These are phyloP conservation scores for Valencia hispanica DNA, from an alignment of 2,797 vertebrate species.

Conservation along the genomic window DNA sequence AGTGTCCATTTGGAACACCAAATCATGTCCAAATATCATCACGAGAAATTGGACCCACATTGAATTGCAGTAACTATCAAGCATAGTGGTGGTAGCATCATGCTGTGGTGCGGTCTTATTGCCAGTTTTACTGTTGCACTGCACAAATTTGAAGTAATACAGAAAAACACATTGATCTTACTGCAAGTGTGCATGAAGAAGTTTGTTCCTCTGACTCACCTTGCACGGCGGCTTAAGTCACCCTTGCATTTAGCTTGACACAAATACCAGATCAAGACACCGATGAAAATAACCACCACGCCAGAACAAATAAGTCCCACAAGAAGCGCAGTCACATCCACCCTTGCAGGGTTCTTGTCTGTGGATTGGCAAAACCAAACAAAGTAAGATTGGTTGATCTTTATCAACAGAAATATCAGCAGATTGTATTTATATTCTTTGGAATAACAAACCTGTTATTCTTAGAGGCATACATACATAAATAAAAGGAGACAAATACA, in stretches of 20 bases:
- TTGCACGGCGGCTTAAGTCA: constrained; percentile 61
- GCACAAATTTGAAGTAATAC: not conserved
- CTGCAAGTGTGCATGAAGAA: not conserved
- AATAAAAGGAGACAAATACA: not conserved
- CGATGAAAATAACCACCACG: constrained; percentile 81
- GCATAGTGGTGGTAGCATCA: not conserved
- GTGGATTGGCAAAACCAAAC: constrained; percentile 34
- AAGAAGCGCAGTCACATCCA: constrained; percentile 89
- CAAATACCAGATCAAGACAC: constrained; percentile 87
- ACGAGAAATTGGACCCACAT: not conserved
- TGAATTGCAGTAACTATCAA: not conserved
- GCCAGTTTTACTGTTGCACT: not conserved
- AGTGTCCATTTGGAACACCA: not conserved
- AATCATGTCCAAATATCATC: not conserved
- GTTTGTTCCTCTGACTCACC: constrained; percentile 76
- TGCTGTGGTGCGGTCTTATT: not conserved
- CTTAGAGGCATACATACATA: too few species aligned
- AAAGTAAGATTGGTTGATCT: not conserved
- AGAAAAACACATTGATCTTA: not conserved
- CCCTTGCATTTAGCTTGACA: constrained; percentile 84
- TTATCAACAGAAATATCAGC: not conserved
- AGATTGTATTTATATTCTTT: not conserved
- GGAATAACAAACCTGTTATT: too few species aligned
- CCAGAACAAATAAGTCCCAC: constrained; percentile 87
- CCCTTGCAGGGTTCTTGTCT: constrained; percentile 69